Evolutionary conservation across 1,140 invertebrate species (phyloP), one percentile per base, ranked within the genome.

Genomic region (Agrypnia vestita): DNA sequence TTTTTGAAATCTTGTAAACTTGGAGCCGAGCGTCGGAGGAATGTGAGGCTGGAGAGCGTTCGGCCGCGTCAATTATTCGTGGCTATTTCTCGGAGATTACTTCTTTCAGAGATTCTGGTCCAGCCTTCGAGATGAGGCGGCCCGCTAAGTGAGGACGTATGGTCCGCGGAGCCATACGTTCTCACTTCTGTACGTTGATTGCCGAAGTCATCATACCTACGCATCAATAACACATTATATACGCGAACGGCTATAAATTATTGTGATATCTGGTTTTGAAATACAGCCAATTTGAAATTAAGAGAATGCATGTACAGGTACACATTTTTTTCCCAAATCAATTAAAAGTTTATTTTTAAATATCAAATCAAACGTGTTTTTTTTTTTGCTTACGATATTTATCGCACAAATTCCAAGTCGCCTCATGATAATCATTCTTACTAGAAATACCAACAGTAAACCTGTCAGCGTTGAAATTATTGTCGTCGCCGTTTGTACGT

Each of bases 1-100:
- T 25, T 53, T 73, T 53, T 21, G 10, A 21, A 73, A 73, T 73
- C 69, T 73, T 73, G 69, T 73, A 25, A 53, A 73, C 46, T 44
- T 69, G 6, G 49, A 13, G 9, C 15, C 47, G 25, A 55, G 69
- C 53, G 69, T 46, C 17, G 35, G 4, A 0, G 44, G 64, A 69
- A 69, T 69, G 43, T 35, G 15, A 69, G 46, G 13, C 64, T 69
- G 64, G 44, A 47, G 17, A 46, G 46, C 17, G 64, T 69, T 69
- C 15, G 3, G n/a, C 46, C 21, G 21, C 46, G 46, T 69, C 44
- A 69, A 69, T 69, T 69, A 69, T 69, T 44, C 15, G 64, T 69
- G 64, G 46, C 64, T 47, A 21, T 69, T 69, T 69, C 11, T 35
- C 13, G 21, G 10, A 59, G 17, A 59, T 59, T 59, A 19, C 55